Evolutionary conservation across 1,140 invertebrate species (phyloP).

Genomic region (Rhagoletis pomonella): DNA sequence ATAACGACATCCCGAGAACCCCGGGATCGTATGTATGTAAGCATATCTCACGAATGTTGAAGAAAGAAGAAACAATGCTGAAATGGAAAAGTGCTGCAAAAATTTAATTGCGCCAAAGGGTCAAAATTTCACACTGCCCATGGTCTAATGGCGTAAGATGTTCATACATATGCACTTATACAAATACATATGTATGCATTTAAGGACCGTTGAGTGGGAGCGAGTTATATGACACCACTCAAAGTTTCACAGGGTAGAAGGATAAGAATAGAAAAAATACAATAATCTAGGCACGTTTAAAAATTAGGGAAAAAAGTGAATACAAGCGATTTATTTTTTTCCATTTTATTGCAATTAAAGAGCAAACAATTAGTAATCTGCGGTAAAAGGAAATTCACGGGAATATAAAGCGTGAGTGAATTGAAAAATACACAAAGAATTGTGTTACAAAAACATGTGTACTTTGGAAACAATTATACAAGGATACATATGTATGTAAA

Average conservation of each 20-base stretch:
- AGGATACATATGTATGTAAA: background rate
- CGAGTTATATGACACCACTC: too few species aligned
- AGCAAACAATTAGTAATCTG: background rate
- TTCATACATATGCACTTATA: background rate
- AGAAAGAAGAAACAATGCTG: background rate
- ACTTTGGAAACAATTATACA: too few species aligned
- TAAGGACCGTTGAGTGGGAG: background rate
- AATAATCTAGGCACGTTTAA: background rate
- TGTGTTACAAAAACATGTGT: too few species aligned
- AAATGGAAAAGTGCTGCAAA: background rate
- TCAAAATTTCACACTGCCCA: background rate
- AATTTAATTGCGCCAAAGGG: background rate
- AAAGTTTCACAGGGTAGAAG: background rate
- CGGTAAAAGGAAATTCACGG: background rate
- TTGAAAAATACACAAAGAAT: constrained; percentile 10
- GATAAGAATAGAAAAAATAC: background rate
- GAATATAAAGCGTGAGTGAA: background rate
- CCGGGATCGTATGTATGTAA: too few species aligned
- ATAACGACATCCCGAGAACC: too few species aligned
- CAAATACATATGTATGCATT: too few species aligned
- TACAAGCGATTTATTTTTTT: background rate
- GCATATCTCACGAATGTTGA: too few species aligned
- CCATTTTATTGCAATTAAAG: background rate
- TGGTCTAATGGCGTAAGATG: too few species aligned
- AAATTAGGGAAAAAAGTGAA: background rate